phyloP scores from a whole-genome alignment of 2,113 vertebrate species.

The Rhadina sibilatrix region DNA sequence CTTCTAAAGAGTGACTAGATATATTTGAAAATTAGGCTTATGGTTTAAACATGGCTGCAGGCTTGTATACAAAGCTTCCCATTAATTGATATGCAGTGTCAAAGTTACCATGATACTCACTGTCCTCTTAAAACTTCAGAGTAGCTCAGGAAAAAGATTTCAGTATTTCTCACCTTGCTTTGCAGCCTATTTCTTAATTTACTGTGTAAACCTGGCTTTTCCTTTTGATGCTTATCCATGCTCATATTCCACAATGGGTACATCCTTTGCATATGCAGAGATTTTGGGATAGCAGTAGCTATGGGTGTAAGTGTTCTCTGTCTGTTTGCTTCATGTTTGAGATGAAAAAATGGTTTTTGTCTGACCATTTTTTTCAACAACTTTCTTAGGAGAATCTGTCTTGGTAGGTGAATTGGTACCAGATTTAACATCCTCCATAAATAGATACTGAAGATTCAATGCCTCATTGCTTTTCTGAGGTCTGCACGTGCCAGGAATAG shows the following conservation, averaged over 20 bases:
- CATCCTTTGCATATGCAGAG: neutral
- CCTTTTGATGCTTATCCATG: neutral
- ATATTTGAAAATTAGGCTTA: neutral
- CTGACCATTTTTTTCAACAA: neutral
- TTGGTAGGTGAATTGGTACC: neutral
- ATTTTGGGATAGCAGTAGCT: neutral
- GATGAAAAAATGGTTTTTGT: neutral
- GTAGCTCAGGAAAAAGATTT: neutral
- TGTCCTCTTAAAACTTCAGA: neutral
- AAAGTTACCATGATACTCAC: neutral
- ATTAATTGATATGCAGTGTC: neutral
- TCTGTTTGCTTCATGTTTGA: neutral
- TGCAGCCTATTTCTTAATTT: neutral
- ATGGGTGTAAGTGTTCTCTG: neutral
- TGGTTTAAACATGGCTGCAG: neutral
- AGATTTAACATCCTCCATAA: neutral
- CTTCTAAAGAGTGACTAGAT: neutral
- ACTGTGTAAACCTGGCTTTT: neutral
- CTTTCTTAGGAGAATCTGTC: neutral
- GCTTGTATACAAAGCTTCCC: neutral
- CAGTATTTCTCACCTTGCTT: neutral
- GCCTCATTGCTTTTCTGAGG: neutral
- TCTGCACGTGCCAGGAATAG: neutral
- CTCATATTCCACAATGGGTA: neutral
- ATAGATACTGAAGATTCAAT: neutral